A percentile compares a stretch with the other conserved stretches of the same genome.
These are phyloP conservation scores for Parnassius smintheus DNA, from an alignment of 2,888 invertebrate genomes.

Conservation along the genomic window DNA sequence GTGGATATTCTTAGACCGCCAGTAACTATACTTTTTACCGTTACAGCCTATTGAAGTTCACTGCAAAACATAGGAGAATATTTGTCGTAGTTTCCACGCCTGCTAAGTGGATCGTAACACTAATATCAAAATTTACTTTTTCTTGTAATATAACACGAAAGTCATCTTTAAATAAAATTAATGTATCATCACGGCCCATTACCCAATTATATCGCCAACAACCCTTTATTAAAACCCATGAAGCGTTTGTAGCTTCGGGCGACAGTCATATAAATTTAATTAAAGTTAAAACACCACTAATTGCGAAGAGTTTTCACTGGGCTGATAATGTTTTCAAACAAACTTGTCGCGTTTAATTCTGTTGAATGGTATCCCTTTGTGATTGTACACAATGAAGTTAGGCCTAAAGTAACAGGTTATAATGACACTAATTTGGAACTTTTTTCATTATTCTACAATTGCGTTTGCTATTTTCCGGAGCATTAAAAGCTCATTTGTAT, in stretches of 20 bases:
- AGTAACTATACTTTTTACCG: too few relatives aligned
- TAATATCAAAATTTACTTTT: too few relatives aligned
- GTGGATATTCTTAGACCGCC: too few relatives aligned
- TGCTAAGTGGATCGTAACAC: too few relatives aligned
- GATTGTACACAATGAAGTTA: neutral
- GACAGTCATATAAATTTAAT: conserved; percentile 4
- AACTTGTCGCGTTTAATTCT: conserved; percentile 10
- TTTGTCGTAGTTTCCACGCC: too few relatives aligned
- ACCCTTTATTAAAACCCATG: neutral
- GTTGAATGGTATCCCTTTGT: conserved; percentile 4
- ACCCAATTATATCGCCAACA: neutral
- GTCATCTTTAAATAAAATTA: neutral
- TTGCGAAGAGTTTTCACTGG: neutral
- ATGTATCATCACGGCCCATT: neutral
- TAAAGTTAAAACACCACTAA: conserved; percentile 11
- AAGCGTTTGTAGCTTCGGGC: neutral
- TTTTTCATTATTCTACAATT: neutral
- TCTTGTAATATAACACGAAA: neutral
- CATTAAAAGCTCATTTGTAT: neutral
- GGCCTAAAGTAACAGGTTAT: neutral
- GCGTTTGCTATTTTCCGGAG: neutral
- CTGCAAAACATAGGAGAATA: too few relatives aligned
- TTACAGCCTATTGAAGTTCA: too few relatives aligned
- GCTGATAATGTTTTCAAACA: conserved; percentile 1
- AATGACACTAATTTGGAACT: neutral